Base-by-base conservation (phyloP, 37 sponge, comb jelly and placozoan species). In the Halisarca cf. caerulea region DNA sequence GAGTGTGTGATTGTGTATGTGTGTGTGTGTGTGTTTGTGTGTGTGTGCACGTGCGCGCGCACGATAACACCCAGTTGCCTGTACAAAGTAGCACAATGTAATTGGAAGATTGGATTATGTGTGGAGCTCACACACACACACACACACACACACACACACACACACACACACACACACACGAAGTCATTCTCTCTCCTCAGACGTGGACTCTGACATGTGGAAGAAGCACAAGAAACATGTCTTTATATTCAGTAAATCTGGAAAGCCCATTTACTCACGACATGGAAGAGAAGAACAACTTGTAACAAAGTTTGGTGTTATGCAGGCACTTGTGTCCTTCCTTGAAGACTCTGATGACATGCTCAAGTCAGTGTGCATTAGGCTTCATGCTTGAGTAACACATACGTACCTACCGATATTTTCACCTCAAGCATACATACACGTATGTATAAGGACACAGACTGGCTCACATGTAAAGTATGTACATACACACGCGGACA, bases 251-350 rank as follows among this genome's bases (percentile, higher is more conserved):
- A 95, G 96, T 66, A 45, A 84, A 34, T 95, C 98, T 73, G 98
- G 98, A 8, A 98, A 98, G 68, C 98, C 98, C 5, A 87, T 98
- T n/a, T 98, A 98, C 58, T 77, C 72, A 36, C 80, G 97, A 24
- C 92, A 96, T 86, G 99, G 99, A 0, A 90, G 87, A 37, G 99
- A 98, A 43, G 99, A 98, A 53, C 90, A 96, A 32, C 85, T 96
- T 36, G 99, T 96, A 23, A 90, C 86, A 39, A 45, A 96, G 33
- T 94, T 94, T 86, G 99, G 99, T 8, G 91, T 98, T 79, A 98
- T 98, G 99, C 99, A 98, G 80, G 97, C 95, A 8, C 89, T 98
- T 17, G 88, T 98, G 68, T 93, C 97, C 6, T 89, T 96, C 78
- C 87, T 96, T 3, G 92, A 94, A 79, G 99, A 98, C 58, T 87